These are phyloP conservation scores for Polyommatus icarus DNA, from an alignment of 2,888 invertebrate genomes.

Conservation along the genomic window DNA sequence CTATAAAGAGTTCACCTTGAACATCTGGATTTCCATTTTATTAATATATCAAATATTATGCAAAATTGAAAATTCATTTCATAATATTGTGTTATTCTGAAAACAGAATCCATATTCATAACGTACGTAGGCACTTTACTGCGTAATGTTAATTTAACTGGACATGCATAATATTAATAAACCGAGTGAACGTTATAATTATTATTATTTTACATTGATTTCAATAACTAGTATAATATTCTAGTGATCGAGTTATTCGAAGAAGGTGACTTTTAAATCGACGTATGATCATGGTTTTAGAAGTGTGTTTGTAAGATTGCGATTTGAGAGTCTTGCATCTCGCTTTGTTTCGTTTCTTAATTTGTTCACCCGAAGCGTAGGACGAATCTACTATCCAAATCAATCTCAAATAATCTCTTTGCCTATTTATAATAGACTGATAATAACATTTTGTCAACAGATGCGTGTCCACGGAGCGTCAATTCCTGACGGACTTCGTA, in stretches of 20 bases:
- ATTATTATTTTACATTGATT: background rate
- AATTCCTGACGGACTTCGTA: conserved; percentile 96
- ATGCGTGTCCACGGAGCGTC: conserved; percentile 93
- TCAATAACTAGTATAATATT: background rate
- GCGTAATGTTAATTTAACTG: conserved; percentile 4
- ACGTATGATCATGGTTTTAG: background rate
- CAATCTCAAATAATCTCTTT: too few species aligned
- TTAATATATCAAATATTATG: background rate
- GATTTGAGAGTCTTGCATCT: too few species aligned
- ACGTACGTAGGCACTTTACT: background rate
- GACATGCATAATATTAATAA: background rate
- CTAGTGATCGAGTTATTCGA: background rate
- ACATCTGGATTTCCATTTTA: background rate
- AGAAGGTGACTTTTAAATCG: background rate
- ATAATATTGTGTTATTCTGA: background rate
- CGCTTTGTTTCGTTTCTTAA: too few species aligned
- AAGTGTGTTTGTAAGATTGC: too few species aligned
- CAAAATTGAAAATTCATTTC: background rate
- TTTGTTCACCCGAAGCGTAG: too few species aligned
- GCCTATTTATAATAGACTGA: too few species aligned
- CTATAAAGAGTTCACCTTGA: background rate
- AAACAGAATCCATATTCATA: background rate
- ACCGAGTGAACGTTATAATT: background rate
- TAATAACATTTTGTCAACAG: conserved; percentile 69
- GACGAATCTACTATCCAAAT: too few species aligned